Percentiles rank a stretch among this genome's conserved stretches.
phyloP scores from a whole-genome alignment of 1,140 invertebrate genomes.

The Patella vulgata region DNA sequence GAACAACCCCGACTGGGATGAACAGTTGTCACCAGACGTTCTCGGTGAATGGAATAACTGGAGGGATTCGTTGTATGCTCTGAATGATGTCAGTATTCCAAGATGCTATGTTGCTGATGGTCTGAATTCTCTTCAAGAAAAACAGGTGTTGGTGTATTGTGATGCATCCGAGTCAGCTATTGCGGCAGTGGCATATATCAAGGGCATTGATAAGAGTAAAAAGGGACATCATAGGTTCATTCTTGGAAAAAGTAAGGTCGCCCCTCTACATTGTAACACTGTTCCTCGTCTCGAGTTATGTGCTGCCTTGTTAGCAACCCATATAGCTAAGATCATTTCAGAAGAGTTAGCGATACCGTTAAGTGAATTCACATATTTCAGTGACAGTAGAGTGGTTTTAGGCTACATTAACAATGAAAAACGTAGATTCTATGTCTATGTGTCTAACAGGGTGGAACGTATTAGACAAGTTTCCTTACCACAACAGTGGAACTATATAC shows the following conservation, averaged over 20 bases:
- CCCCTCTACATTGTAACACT: constrained; percentile 20
- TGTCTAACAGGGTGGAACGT: constrained; percentile 25
- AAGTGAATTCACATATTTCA: constrained; percentile 15
- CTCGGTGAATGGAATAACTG: constrained; percentile 21
- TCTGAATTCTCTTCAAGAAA: constrained; percentile 59
- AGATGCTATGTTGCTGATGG: constrained; percentile 14
- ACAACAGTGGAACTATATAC: constrained; percentile 16
- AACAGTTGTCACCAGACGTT: constrained; percentile 10
- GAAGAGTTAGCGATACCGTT: constrained; percentile 6
- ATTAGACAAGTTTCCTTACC: background rate
- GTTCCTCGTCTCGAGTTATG: constrained; percentile 33
- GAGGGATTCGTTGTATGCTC: constrained; percentile 13
- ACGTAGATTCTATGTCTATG: constrained; percentile 22
- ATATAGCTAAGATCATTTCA: constrained; percentile 7
- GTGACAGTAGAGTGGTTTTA: constrained; percentile 31
- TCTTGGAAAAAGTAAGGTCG: constrained; percentile 25
- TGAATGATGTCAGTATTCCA: constrained; percentile 10
- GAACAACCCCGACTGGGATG: constrained; percentile 25
- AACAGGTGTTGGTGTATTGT: constrained; percentile 19
- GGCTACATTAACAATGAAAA: constrained; percentile 22
- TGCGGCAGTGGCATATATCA: constrained; percentile 26
- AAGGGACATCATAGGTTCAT: constrained; percentile 15
- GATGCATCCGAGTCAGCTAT: constrained; percentile 31
- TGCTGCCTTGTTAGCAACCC: constrained; percentile 23
- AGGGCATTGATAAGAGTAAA: background rate